Evolutionary conservation across 2,888 invertebrate species (phyloP).

Genomic region (Cinara cedri): DNA sequence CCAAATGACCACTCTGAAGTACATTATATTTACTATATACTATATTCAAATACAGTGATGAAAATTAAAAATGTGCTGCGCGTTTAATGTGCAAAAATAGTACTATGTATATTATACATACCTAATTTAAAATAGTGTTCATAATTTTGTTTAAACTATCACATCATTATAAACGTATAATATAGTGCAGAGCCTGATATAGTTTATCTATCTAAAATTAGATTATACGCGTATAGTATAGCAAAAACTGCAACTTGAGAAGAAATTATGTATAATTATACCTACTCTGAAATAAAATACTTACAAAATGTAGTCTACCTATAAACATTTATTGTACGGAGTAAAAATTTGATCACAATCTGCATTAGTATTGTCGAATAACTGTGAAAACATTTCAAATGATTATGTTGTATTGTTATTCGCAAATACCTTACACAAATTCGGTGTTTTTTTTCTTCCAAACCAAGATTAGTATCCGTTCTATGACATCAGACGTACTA

Average conservation of each 20-base stretch:
- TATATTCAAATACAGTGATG: too few species aligned
- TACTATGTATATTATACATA: too few species aligned
- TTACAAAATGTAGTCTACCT: background rate
- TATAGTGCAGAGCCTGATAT: too few species aligned
- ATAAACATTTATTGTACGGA: background rate
- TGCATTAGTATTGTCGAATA: background rate
- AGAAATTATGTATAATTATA: background rate
- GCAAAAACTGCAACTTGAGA: background rate
- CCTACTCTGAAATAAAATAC: background rate
- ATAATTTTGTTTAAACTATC: too few species aligned
- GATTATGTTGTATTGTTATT: constrained; percentile 16
- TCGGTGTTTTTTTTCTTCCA: constrained; percentile 15
- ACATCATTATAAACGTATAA: too few species aligned
- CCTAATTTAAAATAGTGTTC: too few species aligned
- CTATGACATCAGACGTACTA: background rate
- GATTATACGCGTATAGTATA: background rate
- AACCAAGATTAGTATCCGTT: constrained; percentile 39
- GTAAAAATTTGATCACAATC: constrained; percentile 18
- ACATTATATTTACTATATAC: too few species aligned
- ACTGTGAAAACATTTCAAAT: constrained; percentile 10
- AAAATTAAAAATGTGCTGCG: too few species aligned
- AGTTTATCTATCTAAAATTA: too few species aligned
- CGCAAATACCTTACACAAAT: constrained; percentile 24
- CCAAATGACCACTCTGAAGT: too few species aligned
- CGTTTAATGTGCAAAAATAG: too few species aligned